phyloP scores from a whole-genome alignment of 2,888 invertebrate species.

The Timema podura region DNA sequence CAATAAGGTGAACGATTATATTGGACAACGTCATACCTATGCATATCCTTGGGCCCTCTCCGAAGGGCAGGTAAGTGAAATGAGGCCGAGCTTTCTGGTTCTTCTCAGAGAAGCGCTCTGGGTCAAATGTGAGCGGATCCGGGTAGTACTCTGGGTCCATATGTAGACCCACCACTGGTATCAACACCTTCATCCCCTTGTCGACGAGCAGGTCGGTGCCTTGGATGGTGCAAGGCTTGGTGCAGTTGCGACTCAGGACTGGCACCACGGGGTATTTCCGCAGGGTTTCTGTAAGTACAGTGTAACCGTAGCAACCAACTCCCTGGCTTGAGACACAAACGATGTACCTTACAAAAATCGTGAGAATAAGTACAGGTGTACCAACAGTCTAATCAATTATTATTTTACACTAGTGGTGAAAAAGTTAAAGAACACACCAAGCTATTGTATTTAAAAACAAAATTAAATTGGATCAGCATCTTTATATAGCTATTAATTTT shows the following conservation, averaged over 20 bases:
- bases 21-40: slow-evolving; percentile 18
- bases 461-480: no score
- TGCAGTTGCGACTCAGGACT: slow-evolving; percentile 1
- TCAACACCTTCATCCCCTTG: slow-evolving; percentile 32
- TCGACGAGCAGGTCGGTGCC: slow-evolving; percentile 5
- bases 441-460: no score
- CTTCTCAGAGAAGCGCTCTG: slow-evolving; percentile 36
- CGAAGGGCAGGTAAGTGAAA: slow-evolving; percentile 28
- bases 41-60: slow-evolving; percentile 26
- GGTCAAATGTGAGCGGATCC: slow-evolving; percentile 39
- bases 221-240: slow-evolving; percentile 7
- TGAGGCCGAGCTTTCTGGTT: slow-evolving; percentile 31
- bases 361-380: no score
- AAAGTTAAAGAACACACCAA: no score
- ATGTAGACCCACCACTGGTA: slow-evolving; percentile 36
- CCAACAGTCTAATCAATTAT: no score
- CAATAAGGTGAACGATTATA: no score
- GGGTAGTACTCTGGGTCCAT: slow-evolving; percentile 36
- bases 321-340: no score
- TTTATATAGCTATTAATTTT: no score
- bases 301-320: no score
- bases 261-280: slow-evolving; percentile 21
- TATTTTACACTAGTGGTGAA: no score
- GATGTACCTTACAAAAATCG: no score
- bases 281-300: slow-evolving; percentile 25